Evolutionary conservation across 2,797 vertebrate species (phyloP).

Genomic region (Diplodus sargus): DNA sequence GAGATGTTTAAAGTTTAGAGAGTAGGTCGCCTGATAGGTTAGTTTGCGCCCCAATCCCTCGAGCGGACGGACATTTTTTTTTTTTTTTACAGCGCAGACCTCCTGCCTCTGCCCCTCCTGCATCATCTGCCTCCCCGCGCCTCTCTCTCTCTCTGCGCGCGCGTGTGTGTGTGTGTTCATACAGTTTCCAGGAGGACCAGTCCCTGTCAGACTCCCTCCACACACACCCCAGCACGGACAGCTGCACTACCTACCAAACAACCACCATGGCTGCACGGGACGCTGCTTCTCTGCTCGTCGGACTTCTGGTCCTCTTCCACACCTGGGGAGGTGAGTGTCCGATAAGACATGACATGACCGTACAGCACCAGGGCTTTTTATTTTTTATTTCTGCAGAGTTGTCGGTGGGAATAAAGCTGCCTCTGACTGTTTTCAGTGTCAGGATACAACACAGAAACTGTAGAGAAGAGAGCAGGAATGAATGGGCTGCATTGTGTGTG

Average conservation of each 20-base stretch:
- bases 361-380: not conserved
- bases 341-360: not conserved
- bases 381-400: not conserved
- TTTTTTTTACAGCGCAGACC: slow-evolving; percentile 61
- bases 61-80: not conserved
- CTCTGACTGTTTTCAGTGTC: not conserved
- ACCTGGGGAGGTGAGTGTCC: slow-evolving; percentile 79
- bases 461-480: not conserved
- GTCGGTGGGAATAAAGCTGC: not conserved
- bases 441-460: not conserved
- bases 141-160: not conserved
- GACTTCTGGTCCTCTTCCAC: slow-evolving; percentile 68
- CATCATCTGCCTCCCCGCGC: slow-evolving; percentile 49
- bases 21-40: not conserved
- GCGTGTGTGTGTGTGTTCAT: not conserved
- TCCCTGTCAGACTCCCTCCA: slow-evolving; percentile 45
- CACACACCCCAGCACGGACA: slow-evolving; percentile 47
- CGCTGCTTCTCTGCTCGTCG: slow-evolving; percentile 55
- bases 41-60: not conserved
- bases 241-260: slow-evolving; percentile 44
- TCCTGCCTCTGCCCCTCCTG: slow-evolving; percentile 45
- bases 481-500: not conserved
- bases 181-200: slow-evolving; percentile 55
- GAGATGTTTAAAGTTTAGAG: not conserved
- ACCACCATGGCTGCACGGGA: slow-evolving; percentile 74